A percentile compares a stretch with the other conserved stretches of the same genome.
Evolutionary conservation across 2,888 invertebrate species (phyloP).

Genomic region (Drosophila subquinaria): DNA sequence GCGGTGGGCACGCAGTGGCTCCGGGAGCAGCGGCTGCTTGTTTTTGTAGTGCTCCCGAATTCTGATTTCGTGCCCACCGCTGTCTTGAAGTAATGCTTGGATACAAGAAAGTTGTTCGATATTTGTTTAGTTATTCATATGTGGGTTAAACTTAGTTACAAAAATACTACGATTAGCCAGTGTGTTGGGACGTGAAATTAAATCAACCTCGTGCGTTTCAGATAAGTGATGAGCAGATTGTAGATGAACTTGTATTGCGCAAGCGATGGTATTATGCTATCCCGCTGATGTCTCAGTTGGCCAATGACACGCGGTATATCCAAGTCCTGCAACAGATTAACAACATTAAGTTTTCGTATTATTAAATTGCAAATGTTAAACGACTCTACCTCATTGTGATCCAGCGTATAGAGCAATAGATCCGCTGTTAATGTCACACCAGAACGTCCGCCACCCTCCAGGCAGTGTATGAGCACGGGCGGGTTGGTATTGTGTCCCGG

Average conservation of each 20-base stretch:
- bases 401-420: constrained; percentile 91
- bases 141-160: constrained; percentile 32
- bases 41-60: too few relatives aligned
- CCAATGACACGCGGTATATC: constrained; percentile 93
- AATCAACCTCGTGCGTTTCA: constrained; percentile 95
- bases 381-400: constrained; percentile 91
- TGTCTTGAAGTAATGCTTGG: neutral
- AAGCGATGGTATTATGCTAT: constrained; percentile 94
- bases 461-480: constrained; percentile 92
- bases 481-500: constrained; percentile 90
- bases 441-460: constrained; percentile 91
- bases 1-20: too few relatives aligned
- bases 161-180: constrained; percentile 55
- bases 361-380: neutral
- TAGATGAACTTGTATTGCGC: constrained; percentile 96
- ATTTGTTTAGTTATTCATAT: constrained; percentile 9
- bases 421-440: constrained; percentile 93
- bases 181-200: constrained; percentile 80
- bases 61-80: too few relatives aligned
- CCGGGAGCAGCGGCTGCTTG: too few relatives aligned
- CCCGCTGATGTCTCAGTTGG: constrained; percentile 94
- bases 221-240: constrained; percentile 92
- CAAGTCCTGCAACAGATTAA: constrained; percentile 88
- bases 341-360: too few relatives aligned
- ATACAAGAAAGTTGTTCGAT: constrained; percentile 22